Conservation (phyloP, 64 coral and sea anemone genomes). For the Dendronephthya gigantea region DNA sequence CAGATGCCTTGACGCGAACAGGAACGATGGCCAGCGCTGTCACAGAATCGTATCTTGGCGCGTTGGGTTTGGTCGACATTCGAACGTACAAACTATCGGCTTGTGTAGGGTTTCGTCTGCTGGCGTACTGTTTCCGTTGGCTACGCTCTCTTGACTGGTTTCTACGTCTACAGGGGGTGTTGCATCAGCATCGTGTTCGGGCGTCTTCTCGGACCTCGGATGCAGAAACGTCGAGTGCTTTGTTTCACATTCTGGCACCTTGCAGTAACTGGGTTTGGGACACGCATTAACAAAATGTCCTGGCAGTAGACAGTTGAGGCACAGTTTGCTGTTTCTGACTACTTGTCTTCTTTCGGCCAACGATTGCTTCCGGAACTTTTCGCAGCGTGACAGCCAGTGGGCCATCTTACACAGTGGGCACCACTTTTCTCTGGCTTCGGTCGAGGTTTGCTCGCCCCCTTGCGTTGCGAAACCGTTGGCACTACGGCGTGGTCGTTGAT, state of each 20-base stretch:
- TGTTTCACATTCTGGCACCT: neutral
- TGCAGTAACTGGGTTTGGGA: neutral
- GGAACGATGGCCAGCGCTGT: neutral
- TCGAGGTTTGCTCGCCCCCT: neutral
- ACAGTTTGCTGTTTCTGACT: neutral
- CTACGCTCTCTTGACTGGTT: neutral
- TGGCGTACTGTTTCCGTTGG: neutral
- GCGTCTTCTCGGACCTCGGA: neutral
- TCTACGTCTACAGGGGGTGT: too few species aligned
- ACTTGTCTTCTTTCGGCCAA: neutral
- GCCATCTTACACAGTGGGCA: neutral
- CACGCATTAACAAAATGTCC: neutral
- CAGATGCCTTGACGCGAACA: neutral
- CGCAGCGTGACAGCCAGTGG: neutral
- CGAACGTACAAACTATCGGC: too few species aligned
- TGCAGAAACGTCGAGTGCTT: constrained; percentile 15
- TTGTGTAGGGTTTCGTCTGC: too few species aligned
- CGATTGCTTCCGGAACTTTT: neutral
- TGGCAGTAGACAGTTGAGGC: neutral
- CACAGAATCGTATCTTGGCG: neutral
- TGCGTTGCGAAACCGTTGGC: neutral
- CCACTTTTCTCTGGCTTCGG: neutral
- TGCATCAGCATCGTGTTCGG: too few species aligned
- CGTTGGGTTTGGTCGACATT: too few species aligned
- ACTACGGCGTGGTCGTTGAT: neutral